phyloP scores from a whole-genome alignment of 2,113 vertebrate species.

The Ophiodon elongatus region DNA sequence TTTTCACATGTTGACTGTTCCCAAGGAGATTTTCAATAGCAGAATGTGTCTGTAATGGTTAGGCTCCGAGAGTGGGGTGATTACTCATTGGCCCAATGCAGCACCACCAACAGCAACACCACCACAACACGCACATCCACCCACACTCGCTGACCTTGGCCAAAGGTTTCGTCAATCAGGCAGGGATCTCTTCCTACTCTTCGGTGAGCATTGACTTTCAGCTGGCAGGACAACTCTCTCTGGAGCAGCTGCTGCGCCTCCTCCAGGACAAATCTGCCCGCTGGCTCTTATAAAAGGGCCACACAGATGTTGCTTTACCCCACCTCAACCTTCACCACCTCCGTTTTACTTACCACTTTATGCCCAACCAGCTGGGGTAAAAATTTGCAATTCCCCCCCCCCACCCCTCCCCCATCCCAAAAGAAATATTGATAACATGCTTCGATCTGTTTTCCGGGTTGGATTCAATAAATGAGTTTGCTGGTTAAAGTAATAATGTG shows the following conservation, averaged over 20 bases:
- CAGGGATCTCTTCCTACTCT: constrained; percentile 49
- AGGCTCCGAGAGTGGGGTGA: constrained; percentile 31
- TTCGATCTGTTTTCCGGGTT: constrained; percentile 1
- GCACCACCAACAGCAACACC: constrained; percentile 12
- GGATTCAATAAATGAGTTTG: neutral
- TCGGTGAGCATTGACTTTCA: constrained; percentile 54
- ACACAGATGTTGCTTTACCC: constrained; percentile 57
- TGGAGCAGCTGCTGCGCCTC: constrained; percentile 56
- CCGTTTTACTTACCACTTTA: constrained; percentile 11
- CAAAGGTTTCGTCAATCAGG: constrained; percentile 61
- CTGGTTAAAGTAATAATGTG: neutral
- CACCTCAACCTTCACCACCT: constrained; percentile 33
- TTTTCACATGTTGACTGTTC: constrained; percentile 41
- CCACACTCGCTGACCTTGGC: constrained; percentile 58
- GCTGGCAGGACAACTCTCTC: constrained; percentile 49
- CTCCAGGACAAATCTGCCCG: constrained; percentile 52
- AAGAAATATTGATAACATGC: neutral
- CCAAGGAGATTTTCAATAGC: constrained; percentile 49
- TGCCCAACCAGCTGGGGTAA: neutral
- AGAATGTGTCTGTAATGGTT: constrained; percentile 41
- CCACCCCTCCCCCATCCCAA: no score
- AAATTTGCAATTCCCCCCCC: neutral
- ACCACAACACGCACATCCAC: neutral
- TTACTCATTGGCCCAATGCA: constrained; percentile 54
- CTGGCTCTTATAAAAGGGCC: constrained; percentile 49